Base-by-base conservation (phyloP, 2,888 invertebrate species). In the Xanthostigma xanthostigma region DNA sequence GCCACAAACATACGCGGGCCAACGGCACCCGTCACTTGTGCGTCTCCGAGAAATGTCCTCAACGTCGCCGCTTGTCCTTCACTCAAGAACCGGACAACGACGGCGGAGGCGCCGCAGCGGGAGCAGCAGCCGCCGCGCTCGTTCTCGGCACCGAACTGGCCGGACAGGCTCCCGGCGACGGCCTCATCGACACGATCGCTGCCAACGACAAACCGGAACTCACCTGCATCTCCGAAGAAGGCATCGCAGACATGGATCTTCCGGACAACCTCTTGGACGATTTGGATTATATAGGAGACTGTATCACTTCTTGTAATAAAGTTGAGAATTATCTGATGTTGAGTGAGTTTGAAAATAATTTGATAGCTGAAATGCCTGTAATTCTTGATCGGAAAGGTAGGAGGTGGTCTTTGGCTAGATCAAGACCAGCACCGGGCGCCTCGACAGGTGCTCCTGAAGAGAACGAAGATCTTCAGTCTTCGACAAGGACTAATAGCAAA, bases 291-390 rank as follows among this genome's bases (percentile, higher is more conserved):
- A 83, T 83, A 53, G 84, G 84, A 48, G 85, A 86, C 64, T 85
- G 85, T 65, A 86, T 87, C 64, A 86, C 86, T 56, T 85, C 85
- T 53, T 87, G 86, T 67, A 85, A 86, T 70, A 86, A 86, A 74
- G 81, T 87, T 54, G 87, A 88, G 65, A 86, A 87, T 69, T 87
- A 85, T 64, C 70, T 88, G 58, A 86, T 88, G 85, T 74, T 87
- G 54, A 85, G 85, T 59, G 88, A 88, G 65, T 87, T 85, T 65
- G 87, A 88, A 64, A 87, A 87, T 69, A 87, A 87, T 64, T 68
- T 87, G 50, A 84, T 84, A 59, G 84, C 84, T 2, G 85, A 85
- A 64, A 74, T 83, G 69, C 84, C 84, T 14, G 79, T 79, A 57
- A 70, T 84, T 58, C 74, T 80, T 66, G 84, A 84, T 62, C 73